phyloP scores from a whole-genome alignment of 2,113 vertebrate species.

The Ochotona princeps region DNA sequence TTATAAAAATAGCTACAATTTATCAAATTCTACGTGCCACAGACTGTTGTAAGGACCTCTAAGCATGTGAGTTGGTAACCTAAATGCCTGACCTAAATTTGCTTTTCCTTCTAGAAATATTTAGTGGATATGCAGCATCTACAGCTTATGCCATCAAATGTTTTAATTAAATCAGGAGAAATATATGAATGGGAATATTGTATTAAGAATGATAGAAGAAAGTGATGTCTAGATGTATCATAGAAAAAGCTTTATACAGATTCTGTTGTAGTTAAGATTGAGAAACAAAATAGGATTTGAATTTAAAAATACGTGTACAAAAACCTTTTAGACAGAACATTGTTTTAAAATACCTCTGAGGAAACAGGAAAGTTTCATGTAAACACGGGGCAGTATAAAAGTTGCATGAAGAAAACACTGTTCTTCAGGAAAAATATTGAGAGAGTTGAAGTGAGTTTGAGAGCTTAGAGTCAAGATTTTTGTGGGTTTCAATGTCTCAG shows the following conservation, averaged over 20 bases:
- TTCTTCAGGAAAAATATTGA: background rate
- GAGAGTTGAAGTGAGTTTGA: background rate
- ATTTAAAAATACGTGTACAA: background rate
- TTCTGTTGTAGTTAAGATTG: background rate
- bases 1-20: slow-evolving; percentile 2
- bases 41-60: background rate
- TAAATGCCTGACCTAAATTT: background rate
- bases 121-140: background rate
- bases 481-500: fast-evolving
- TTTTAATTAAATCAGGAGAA: background rate
- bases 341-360: background rate
- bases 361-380: background rate
- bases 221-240: background rate
- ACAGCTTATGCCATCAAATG: background rate
- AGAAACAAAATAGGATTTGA: background rate
- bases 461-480: no score
- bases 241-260: background rate
- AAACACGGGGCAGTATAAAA: background rate
- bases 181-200: background rate
- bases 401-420: fast-evolving
- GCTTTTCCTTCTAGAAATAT: background rate
- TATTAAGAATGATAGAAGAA: background rate
- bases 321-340: background rate
- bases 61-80: background rate
- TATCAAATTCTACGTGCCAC: background rate